Evolutionary conservation across 2,113 vertebrate species (phyloP).

Genomic region (Panthera leo): DNA sequence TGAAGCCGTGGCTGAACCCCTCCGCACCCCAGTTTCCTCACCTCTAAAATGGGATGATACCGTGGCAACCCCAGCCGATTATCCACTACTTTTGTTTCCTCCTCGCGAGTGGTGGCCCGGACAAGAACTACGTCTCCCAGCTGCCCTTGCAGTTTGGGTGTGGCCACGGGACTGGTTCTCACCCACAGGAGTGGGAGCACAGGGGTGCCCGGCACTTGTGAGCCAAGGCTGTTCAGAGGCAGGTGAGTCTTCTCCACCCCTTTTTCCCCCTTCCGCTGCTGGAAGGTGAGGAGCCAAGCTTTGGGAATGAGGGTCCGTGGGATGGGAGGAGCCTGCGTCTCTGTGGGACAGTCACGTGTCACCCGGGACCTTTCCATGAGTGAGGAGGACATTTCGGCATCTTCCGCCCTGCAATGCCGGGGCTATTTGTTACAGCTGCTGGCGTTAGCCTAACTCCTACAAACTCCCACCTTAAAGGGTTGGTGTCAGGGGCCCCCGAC

Average conservation of each 20-base stretch:
- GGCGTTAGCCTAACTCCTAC: background rate
- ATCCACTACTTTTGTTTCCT: background rate
- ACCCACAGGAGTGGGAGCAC: background rate
- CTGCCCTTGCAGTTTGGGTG: background rate
- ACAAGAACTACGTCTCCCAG: constrained; percentile 39
- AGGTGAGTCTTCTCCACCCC: background rate
- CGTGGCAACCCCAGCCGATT: background rate
- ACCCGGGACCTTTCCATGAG: background rate
- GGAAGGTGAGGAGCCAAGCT: background rate
- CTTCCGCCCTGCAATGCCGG: too few relatives aligned
- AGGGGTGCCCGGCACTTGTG: background rate
- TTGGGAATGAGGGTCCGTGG: background rate
- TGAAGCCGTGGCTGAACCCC: background rate
- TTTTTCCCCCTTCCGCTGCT: background rate
- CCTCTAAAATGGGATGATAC: background rate
- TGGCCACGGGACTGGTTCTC: background rate
- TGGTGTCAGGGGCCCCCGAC: background rate
- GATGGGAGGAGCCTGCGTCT: background rate
- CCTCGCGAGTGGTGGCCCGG: background rate
- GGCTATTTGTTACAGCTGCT: background rate
- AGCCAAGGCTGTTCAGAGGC: background rate
- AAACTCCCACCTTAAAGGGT: rapidly evolving
- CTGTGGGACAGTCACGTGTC: background rate
- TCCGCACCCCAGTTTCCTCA: background rate
- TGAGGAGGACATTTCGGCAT: background rate